Percentiles rank a stretch among this genome's conserved stretches.
Evolutionary conservation across 2,888 invertebrate species (phyloP).

Genomic region (Elmis aenea): DNA sequence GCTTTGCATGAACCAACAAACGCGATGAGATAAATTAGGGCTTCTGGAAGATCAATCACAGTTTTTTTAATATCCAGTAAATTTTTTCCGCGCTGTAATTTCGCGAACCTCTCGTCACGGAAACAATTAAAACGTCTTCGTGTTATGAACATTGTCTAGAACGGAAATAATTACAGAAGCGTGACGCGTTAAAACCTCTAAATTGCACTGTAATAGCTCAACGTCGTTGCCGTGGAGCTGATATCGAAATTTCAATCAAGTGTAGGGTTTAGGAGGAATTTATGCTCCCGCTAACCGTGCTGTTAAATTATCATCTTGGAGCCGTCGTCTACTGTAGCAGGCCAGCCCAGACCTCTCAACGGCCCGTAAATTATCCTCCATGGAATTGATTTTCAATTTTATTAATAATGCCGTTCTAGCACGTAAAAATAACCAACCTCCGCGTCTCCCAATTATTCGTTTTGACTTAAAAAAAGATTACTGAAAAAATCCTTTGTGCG

Average conservation of each 20-base stretch:
- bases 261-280: conserved; percentile 16
- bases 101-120: conserved; percentile 8
- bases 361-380: conserved; percentile 11
- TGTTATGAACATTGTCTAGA: conserved; percentile 9
- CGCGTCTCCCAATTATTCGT: no score
- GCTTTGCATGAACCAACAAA: no score
- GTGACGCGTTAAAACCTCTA: conserved; percentile 16
- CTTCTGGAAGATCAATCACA: no score
- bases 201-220: conserved; percentile 23
- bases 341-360: no score
- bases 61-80: no score
- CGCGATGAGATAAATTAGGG: no score
- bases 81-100: not conserved
- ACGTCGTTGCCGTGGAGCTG: conserved; percentile 14
- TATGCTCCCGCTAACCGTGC: conserved; percentile 15
- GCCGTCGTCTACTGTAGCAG: conserved; percentile 13
- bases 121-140: conserved; percentile 17
- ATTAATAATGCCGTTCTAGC: no score
- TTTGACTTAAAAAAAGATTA: no score
- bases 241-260: conserved; percentile 25
- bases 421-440: no score
- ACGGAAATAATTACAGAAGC: conserved; percentile 20
- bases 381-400: conserved; percentile 16
- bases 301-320: conserved; percentile 13
- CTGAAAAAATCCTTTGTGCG: no score